Base-by-base conservation (phyloP, 2,797 vertebrate species). In the Xyrichtys novacula region DNA sequence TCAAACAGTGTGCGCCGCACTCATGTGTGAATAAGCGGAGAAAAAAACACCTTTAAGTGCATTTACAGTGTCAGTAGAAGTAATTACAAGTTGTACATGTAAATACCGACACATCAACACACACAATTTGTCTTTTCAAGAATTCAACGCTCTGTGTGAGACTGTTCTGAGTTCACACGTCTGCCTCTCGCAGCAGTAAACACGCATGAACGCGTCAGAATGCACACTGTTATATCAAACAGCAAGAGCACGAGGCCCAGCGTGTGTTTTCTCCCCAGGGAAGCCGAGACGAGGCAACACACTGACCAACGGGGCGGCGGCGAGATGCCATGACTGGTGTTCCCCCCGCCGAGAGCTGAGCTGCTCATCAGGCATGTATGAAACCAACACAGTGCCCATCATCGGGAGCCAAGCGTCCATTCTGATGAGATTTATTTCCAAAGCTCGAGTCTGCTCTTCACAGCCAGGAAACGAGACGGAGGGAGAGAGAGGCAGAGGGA, bases 341-440 rank as follows among this genome's bases (percentile, higher is more conserved):
- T 12, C 63, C 80, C 80, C 84, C 86, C 58, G 54, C 66, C 15
- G 83, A 84, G 88, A 89, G 73, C 76, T 44, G 78, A 65, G 87
- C 80, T 63, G 47, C 88, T 90, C 82, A 88, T 88, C 85, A 86
- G 73, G 84, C 85, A 89, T 89, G 88, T 89, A 88, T 88, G 88
- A 88, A 86, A 88, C 77, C 86, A 88, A 88, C 84, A 83, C 56
- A 43, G 57, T 70, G 76, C 62, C 84, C 85, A 69, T 85, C 87
- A 90, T 85, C 83, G 23, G 83, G 63, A 85, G 84, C 86, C 80
- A 86, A 86, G 72, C 40, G 74, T 90, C 91, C 89, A 93, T 69
- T 86, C 85, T 90, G 90, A 92, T 90, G 78, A 90, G 88, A 90
- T 91, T 90, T 88, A 92, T 90, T 91, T 94, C 91, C 88, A 84